Base-by-base conservation (phyloP, 2,888 invertebrate species). In the Metalampra italica region DNA sequence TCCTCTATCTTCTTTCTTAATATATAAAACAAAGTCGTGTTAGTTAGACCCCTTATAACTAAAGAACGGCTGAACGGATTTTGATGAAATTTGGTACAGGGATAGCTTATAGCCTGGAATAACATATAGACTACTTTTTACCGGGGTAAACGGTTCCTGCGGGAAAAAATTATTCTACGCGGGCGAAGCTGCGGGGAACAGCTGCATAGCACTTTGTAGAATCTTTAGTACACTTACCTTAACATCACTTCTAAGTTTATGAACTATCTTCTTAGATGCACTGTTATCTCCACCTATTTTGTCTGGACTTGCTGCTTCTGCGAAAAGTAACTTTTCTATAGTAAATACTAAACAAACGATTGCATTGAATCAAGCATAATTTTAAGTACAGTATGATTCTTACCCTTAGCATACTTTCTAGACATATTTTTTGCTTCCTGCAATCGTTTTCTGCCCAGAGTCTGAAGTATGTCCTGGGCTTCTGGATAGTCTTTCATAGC, bases 401-500 rank as follows among this genome's bases (percentile, higher is more conserved):
- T 63, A 78, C 78, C 72, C 72, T 78, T 79, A 4, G 54, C 68
- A 60, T 68, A 66, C 62, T 44, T 11, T 59, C 68, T 55, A 0
- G 91, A 91, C 83, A 91, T 92, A 55, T 75, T 90, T 49, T 92
- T 91, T 5, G 96, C 97, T 81, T 97, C 97, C 92, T 96, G 96
- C 46, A 97, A 83, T 11, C 97, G 91, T 68, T 96, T 97, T 41
- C 96, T 90, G 5, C 97, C 97, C 29, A 97, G 90, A 9, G 94
- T 96, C 74, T 97, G 96, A n/a, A 97, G 90, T 57, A 97, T 97
- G 59, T 97, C 96, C 79, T 98, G 97, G 0, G 98, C 98, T 80
- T 98, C 98, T 0, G 98, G 98, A 69, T 98, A 98, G 77, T 98
- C 98, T 76, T 98, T 98, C 94, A 98, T 97, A 0, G 98, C 98